Conservation (phyloP, 2,888 invertebrate genomes). For the Morpho deidamia region DNA sequence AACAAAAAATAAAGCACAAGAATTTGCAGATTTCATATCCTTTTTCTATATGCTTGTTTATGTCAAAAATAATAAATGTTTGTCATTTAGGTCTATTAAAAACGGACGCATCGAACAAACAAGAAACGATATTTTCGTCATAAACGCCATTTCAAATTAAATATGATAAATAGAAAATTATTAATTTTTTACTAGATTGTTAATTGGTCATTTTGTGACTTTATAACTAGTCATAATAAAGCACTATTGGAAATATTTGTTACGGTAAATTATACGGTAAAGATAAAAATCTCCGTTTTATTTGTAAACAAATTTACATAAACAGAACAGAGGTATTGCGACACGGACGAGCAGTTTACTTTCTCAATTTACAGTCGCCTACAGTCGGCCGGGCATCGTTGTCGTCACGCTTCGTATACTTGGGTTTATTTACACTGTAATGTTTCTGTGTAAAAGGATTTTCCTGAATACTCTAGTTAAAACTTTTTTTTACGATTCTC, state of each 20-base stretch:
- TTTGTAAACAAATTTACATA: conserved; percentile 3
- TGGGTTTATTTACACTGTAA: conserved; percentile 15
- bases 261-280: not conserved
- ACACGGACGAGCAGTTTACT: conserved; percentile 14
- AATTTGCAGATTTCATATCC: too few species aligned
- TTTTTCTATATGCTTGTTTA: too few species aligned
- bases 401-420: conserved; percentile 20
- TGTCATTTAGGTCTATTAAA: too few species aligned
- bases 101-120: too few species aligned
- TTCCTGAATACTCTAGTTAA: conserved; percentile 5
- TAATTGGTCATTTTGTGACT: too few species aligned
- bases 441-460: conserved; percentile 9
- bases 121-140: too few species aligned
- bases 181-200: too few species aligned
- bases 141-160: too few species aligned
- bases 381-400: conserved; percentile 13
- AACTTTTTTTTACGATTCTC: conserved; percentile 6
- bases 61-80: too few species aligned
- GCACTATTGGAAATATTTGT: not conserved
- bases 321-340: conserved; percentile 6
- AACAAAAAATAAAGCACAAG: too few species aligned
- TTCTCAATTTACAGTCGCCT: conserved; percentile 16
- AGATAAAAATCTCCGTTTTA: conserved; percentile 2
- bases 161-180: too few species aligned
- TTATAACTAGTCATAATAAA: too few species aligned